Percentiles rank a stretch among this genome's conserved stretches.
These are phyloP conservation scores for Leptopilina myrica DNA, from an alignment of 2,888 invertebrate species.

Conservation along the genomic window DNA sequence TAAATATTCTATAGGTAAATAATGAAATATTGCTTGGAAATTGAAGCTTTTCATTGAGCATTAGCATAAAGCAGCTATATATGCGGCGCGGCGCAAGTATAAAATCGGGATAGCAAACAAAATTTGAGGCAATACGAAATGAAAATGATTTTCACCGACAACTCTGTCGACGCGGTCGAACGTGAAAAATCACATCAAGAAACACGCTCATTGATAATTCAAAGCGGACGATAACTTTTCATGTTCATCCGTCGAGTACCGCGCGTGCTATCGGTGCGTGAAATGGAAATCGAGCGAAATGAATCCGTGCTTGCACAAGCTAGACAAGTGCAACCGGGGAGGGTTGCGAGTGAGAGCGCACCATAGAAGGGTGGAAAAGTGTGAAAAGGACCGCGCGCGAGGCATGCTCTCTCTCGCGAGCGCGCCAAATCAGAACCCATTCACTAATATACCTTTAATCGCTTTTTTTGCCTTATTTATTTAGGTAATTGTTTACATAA, in stretches of 20 bases:
- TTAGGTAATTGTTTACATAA: too few relatives aligned
- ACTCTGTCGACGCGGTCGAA: conserved; percentile 39
- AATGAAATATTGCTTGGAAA: not conserved
- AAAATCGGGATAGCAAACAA: not conserved
- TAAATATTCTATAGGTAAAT: not conserved
- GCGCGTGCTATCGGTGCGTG: conserved; percentile 68
- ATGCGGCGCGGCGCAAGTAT: not conserved
- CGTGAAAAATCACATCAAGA: conserved; percentile 52
- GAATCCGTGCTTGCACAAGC: conserved; percentile 62
- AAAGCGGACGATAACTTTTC: conserved; percentile 70
- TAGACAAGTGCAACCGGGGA: conserved; percentile 45
- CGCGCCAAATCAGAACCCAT: conserved; percentile 67
- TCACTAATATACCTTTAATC: conserved; percentile 62
- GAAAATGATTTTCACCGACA: conserved; percentile 33
- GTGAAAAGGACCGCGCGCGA: conserved; percentile 35
- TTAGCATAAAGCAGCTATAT: not conserved
- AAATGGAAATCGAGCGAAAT: conserved; percentile 73
- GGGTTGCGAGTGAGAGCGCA: conserved; percentile 49
- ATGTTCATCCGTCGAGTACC: conserved; percentile 65
- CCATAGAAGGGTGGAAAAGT: conserved; percentile 44
- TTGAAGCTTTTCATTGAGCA: conserved; percentile 4
- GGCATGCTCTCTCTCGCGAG: conserved; percentile 46
- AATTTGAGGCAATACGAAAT: conserved; percentile 10
- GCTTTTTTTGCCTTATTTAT: conserved; percentile 13
- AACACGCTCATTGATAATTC: conserved; percentile 65